Conservation (phyloP, 2,888 invertebrate species). For the Heteropelma amictum region DNA sequence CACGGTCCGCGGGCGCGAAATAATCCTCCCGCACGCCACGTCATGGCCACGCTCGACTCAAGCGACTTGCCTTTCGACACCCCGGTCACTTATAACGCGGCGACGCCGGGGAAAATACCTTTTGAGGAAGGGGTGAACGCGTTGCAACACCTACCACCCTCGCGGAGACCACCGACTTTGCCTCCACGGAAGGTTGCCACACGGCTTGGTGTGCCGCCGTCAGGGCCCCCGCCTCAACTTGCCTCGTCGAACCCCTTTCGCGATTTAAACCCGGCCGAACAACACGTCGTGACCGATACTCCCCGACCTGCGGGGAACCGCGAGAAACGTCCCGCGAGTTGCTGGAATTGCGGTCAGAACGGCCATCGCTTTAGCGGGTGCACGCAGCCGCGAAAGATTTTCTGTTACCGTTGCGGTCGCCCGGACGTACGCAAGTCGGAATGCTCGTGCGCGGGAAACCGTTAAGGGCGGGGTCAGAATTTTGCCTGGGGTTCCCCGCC, state of each 20-base stretch:
- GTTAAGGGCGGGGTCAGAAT: not conserved
- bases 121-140: not conserved
- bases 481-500: not conserved
- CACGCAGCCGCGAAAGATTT: not conserved
- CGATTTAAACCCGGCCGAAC: not conserved
- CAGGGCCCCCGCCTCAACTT: not conserved
- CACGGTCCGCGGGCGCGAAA: not conserved
- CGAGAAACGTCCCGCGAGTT: not conserved
- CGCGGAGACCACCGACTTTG: not conserved
- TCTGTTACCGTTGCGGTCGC: constrained; percentile 4
- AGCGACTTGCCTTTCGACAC: not conserved
- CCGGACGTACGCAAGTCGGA: not conserved
- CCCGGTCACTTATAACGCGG: not conserved
- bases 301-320: too few species aligned
- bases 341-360: not conserved
- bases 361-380: not conserved
- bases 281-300: too few species aligned
- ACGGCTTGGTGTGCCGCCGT: not conserved
- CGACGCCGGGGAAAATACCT: not conserved
- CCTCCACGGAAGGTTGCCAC: not conserved
- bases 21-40: not conserved
- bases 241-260: not conserved
- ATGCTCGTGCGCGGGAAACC: not conserved
- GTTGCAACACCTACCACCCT: not conserved
- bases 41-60: not conserved